Evolutionary conservation across 2,113 vertebrate species (phyloP).

Genomic region (Arenaria interpres): DNA sequence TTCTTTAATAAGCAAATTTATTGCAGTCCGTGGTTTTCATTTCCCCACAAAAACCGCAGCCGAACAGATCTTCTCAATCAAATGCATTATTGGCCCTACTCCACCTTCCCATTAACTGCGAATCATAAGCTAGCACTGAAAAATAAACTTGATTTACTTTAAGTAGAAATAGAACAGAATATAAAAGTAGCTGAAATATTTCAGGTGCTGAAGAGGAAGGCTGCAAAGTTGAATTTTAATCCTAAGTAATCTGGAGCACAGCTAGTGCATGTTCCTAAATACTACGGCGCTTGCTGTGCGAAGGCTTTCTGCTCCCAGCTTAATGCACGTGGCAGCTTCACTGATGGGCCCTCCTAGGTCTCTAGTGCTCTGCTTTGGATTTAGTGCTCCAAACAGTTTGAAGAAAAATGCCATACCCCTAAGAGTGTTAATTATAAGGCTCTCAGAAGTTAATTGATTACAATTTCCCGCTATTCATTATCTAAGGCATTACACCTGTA

Average conservation of each 20-base stretch:
- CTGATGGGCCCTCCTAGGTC: constrained; percentile 38
- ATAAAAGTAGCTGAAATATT: not conserved
- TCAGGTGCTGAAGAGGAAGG: not conserved
- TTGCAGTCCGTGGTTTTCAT: not conserved
- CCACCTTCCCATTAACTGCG: constrained; percentile 4
- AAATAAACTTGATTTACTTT: not conserved
- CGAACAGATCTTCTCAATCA: constrained; percentile 13
- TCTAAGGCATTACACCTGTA: not conserved
- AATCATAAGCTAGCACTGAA: not conserved
- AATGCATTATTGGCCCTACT: not conserved
- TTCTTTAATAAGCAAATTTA: constrained; percentile 32
- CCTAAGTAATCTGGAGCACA: not conserved
- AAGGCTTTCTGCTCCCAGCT: not conserved
- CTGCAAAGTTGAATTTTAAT: constrained; percentile 29
- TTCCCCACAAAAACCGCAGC: not conserved
- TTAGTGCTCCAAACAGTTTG: constrained; percentile 7
- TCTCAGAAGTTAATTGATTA: constrained; percentile 14
- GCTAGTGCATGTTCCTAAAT: not conserved
- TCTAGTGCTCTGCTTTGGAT: not conserved
- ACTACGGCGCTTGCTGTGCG: not conserved
- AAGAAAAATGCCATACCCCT: not conserved
- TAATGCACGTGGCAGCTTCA: not conserved
- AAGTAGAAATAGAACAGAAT: constrained; percentile 21
- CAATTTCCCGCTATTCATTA: not conserved
- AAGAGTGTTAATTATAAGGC: constrained; percentile 18